Conservation (phyloP, 2,113 vertebrate species). For the Cheilinus undulatus region DNA sequence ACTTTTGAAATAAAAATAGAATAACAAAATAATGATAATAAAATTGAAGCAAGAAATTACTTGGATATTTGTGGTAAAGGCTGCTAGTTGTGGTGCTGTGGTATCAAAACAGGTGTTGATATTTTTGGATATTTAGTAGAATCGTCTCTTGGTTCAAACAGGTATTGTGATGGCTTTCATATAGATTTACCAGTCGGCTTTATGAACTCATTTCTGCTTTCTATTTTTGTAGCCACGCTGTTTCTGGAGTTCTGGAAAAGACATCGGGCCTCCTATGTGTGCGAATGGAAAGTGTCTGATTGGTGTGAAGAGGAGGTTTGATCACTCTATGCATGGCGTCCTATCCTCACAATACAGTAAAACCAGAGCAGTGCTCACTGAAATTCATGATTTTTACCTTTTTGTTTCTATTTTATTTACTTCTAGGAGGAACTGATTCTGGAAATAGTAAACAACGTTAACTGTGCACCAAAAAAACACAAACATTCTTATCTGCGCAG, state of each 20-base stretch:
- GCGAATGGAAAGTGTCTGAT: constrained; percentile 86
- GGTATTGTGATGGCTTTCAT: too few relatives aligned
- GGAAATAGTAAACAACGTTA: constrained; percentile 83
- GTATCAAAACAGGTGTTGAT: too few relatives aligned
- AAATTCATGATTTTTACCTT: not conserved
- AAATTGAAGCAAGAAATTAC: too few relatives aligned
- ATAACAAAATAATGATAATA: too few relatives aligned
- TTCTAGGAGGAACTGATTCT: constrained; percentile 91
- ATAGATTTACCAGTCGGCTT: not conserved
- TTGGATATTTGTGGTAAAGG: too few relatives aligned
- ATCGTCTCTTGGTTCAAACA: too few relatives aligned
- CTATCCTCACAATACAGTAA: not conserved
- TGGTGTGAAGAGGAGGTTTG: constrained; percentile 95
- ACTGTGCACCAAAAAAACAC: constrained; percentile 72
- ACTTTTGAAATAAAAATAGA: too few relatives aligned
- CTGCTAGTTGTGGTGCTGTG: too few relatives aligned
- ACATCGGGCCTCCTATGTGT: constrained; percentile 84
- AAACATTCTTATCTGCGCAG: constrained; percentile 89
- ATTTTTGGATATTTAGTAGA: too few relatives aligned
- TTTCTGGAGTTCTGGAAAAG: constrained; percentile 97
- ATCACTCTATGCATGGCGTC: not conserved
- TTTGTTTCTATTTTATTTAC: not conserved
- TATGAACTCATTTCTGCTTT: not conserved
- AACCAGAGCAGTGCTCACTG: not conserved
- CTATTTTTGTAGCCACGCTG: constrained; percentile 86